Base-by-base conservation (phyloP, 2,113 vertebrate species). In the Phocoena sinus region DNA sequence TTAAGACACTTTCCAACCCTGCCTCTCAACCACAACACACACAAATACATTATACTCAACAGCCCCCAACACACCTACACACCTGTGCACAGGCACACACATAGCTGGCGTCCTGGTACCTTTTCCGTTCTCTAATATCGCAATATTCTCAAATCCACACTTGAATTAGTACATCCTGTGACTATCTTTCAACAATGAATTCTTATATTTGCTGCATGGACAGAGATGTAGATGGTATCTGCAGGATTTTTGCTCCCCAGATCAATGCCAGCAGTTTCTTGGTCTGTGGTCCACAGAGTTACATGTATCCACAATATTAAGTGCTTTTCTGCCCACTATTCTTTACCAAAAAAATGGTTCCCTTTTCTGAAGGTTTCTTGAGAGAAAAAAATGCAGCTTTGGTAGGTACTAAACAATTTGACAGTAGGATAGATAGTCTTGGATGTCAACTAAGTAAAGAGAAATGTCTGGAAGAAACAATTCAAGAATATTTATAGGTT, bases 331-430 rank as follows among this genome's bases (percentile, higher is more conserved):
- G 63, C 60, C 28, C 17, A 62, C 12, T 74, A 50, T 44, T 84
- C 4, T 26, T 80, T 91, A 89, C 8, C 0, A 77, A 62, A 53
- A 47, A 89, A 44, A 1, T 9, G 28, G 12, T 60, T 89, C 77
- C 41, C 12, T 56, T 41, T 95, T 91, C 80, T 80, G 23, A 88
- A 44, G 9, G 1, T 80, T 96, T 88, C 47, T 80, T 38, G 68
- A 91, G 31, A 26, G 41, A 31, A 89, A 85, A 68, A 92, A 83
- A 44, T 70, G 65, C 14, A 70, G 26, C 36, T 91, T 91, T 63
- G 41, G 17, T 38, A 80, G n/a, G 44, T 85, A 84, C 2, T 95
- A 80, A 95, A 67, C 67, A 94, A 91, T 94, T 95, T 96, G n/a
- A 31, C 82, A 89, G 8, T 58, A 91, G 85, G 36, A 93, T 47